Conservation (phyloP, 2,797 vertebrate species). For the Anguilla megastoma region DNA sequence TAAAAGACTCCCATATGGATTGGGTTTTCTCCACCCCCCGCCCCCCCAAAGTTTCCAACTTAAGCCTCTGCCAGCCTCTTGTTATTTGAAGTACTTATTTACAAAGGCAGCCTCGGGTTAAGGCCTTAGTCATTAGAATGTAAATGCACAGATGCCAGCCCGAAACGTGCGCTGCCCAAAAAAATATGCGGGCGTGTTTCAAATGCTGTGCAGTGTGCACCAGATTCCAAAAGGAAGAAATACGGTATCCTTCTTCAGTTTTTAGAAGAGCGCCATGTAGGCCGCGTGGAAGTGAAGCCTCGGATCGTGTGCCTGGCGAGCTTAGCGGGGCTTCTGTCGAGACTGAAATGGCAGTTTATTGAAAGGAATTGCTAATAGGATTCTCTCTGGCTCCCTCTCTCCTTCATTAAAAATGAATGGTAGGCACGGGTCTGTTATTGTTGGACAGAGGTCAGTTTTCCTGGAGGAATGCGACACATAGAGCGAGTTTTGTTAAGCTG, state of each 20-base stretch:
- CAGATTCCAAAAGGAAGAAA: slow-evolving; percentile 48
- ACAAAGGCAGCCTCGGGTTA: not conserved
- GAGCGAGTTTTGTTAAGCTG: slow-evolving; percentile 29
- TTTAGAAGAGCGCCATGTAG: slow-evolving; percentile 48
- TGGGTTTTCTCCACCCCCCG: slow-evolving; percentile 26
- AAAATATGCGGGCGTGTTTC: not conserved
- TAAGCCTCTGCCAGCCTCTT: not conserved
- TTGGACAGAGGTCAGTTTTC: slow-evolving; percentile 34
- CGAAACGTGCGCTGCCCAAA: not conserved
- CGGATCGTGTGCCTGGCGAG: slow-evolving; percentile 56
- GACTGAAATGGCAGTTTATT: slow-evolving; percentile 60
- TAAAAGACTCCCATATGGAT: slow-evolving; percentile 35
- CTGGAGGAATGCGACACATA: not conserved
- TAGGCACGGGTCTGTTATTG: slow-evolving; percentile 30
- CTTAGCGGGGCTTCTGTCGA: slow-evolving; percentile 54
- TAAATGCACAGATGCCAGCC: not conserved
- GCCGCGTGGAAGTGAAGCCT: slow-evolving; percentile 45
- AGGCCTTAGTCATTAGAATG: not conserved
- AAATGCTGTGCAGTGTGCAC: slow-evolving; percentile 48
- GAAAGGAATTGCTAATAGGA: slow-evolving; percentile 65
- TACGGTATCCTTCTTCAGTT: slow-evolving; percentile 40
- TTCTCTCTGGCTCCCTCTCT: slow-evolving; percentile 40
- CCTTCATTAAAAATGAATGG: slow-evolving; percentile 24
- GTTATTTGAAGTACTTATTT: slow-evolving; percentile 6
- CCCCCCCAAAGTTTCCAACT: slow-evolving; percentile 7